A percentile compares a stretch with the other conserved stretches of the same genome.
These are phyloP conservation scores for Arothron firmamentum DNA, from an alignment of 2,113 vertebrate genomes.

Conservation along the genomic window DNA sequence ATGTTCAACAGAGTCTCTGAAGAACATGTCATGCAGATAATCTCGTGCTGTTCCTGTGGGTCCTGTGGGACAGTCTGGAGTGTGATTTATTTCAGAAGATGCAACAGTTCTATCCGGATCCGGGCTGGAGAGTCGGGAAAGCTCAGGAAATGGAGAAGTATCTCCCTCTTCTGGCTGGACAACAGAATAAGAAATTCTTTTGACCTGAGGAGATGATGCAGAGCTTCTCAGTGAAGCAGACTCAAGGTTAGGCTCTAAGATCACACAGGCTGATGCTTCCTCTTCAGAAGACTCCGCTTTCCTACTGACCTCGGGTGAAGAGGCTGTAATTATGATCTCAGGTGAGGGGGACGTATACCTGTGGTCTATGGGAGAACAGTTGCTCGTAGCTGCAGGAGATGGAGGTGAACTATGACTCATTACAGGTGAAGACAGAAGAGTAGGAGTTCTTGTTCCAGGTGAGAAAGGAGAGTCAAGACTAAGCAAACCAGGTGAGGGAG, in stretches of 20 bases:
- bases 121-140: conserved; percentile 23
- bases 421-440: conserved; percentile 42
- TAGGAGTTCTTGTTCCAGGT: conserved; percentile 36
- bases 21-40: conserved; percentile 20
- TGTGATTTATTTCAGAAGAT: conserved; percentile 31
- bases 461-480: conserved; percentile 14
- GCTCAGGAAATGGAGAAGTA: conserved; percentile 44
- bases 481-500: conserved; percentile 29
- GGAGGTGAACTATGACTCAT: conserved; percentile 48
- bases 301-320: conserved; percentile 50
- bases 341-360: conserved; percentile 55
- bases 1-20: conserved; percentile 12
- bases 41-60: conserved; percentile 17
- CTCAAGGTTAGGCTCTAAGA: conserved; percentile 12
- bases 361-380: conserved; percentile 32
- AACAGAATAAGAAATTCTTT: conserved; percentile 53
- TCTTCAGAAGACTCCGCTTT: conserved; percentile 18
- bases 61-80: conserved; percentile 22
- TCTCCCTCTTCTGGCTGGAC: conserved; percentile 52
- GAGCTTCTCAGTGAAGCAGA: conserved; percentile 35
- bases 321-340: conserved; percentile 63
- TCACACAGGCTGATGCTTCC: conserved; percentile 24
- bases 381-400: conserved; percentile 34
- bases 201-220: conserved; percentile 53
- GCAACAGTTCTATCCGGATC: conserved; percentile 24